These are phyloP conservation scores for Conchocele bisecta DNA, from an alignment of 2,888 invertebrate genomes.

Conservation along the genomic window DNA sequence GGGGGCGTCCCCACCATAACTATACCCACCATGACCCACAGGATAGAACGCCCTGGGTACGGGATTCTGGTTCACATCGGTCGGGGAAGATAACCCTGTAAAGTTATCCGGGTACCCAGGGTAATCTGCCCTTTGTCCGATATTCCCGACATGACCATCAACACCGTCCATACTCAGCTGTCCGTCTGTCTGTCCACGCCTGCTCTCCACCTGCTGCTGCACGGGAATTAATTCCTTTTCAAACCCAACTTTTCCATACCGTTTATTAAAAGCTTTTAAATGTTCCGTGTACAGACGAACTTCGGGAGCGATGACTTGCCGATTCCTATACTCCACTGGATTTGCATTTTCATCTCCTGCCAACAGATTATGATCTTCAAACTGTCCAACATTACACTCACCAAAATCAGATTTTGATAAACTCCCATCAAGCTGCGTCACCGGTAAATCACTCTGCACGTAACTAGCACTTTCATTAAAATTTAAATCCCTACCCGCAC, in stretches of 20 bases:
- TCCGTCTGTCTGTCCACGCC: constrained; percentile 17
- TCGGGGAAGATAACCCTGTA: too few relatives aligned
- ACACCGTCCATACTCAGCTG: constrained; percentile 41
- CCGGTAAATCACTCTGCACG: background rate
- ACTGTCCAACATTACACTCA: too few relatives aligned
- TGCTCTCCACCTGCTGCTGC: constrained; percentile 6
- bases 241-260: constrained; percentile 51
- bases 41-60: too few relatives aligned
- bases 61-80: constrained; percentile 31
- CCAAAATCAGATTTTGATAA: too few relatives aligned
- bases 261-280: constrained; percentile 53
- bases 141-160: constrained; percentile 17
- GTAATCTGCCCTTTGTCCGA: constrained; percentile 40
- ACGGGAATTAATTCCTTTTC: constrained; percentile 43
- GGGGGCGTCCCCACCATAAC: too few relatives aligned
- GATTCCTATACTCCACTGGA: background rate
- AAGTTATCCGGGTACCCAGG: constrained; percentile 37
- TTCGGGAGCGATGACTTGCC: background rate
- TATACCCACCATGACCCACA: too few relatives aligned
- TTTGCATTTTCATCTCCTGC: background rate
- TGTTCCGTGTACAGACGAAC: constrained; percentile 1
- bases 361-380: too few relatives aligned
- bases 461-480: background rate
- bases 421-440: background rate
- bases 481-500: background rate